Percentiles rank a stretch among this genome's conserved stretches.
Conservation (phyloP, 2,888 invertebrate genomes). For the Ormia ochracea region DNA sequence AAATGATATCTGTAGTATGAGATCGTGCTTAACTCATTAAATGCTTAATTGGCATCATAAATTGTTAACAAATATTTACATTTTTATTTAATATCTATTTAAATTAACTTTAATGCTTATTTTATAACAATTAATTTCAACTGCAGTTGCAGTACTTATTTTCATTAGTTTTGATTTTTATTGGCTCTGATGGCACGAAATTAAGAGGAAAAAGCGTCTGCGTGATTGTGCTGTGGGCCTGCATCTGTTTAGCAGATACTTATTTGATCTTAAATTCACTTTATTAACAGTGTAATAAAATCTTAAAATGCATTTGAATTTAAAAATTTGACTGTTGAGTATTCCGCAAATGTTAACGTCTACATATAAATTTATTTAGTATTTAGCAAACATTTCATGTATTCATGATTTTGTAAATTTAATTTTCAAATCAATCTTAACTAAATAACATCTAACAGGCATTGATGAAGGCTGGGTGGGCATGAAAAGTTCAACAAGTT, state of each 20-base stretch:
- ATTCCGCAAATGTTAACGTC: too few relatives aligned
- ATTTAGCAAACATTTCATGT: too few relatives aligned
- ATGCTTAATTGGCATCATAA: background rate
- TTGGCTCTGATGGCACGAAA: slow-evolving; percentile 1
- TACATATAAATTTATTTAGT: too few relatives aligned
- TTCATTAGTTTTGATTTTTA: background rate
- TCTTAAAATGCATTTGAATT: background rate
- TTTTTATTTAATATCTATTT: slow-evolving; percentile 8
- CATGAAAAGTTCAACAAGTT: background rate
- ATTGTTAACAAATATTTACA: background rate
- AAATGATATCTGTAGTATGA: too few relatives aligned
- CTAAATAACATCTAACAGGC: background rate
- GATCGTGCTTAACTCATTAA: background rate
- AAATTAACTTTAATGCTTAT: background rate
- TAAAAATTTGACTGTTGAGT: background rate
- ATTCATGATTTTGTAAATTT: too few relatives aligned
- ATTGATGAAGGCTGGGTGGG: background rate
- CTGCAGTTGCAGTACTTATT: background rate
- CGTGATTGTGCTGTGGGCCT: too few relatives aligned
- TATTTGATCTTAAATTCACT: background rate
- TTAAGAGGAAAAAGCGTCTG: background rate
- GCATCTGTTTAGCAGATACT: too few relatives aligned
- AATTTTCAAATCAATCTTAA: background rate
- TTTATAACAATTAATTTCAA: background rate
- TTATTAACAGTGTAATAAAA: background rate